Conservation (phyloP, 2,888 invertebrate species). For the Rugalucina vietnamica region DNA sequence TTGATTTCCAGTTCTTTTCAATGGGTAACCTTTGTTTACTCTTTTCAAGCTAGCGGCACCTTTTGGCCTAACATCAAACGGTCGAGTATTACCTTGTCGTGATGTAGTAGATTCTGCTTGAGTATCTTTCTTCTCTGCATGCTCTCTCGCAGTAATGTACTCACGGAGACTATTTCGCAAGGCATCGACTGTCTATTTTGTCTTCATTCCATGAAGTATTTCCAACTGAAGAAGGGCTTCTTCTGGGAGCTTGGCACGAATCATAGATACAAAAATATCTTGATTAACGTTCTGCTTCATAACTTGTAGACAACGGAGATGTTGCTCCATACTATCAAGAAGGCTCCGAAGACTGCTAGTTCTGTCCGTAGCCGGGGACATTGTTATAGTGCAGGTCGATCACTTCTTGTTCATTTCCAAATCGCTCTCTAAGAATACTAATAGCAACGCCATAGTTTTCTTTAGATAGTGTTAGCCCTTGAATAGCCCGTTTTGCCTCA, state of each 20-base stretch:
- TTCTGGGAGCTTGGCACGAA: conserved; percentile 14
- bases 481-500: conserved; percentile 28
- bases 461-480: conserved; percentile 33
- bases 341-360: conserved; percentile 25
- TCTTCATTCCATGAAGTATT: conserved; percentile 20
- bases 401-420: conserved; percentile 36
- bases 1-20: not conserved
- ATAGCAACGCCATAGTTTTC: conserved; percentile 39
- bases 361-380: conserved; percentile 19
- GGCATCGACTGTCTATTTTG: conserved; percentile 20
- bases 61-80: not conserved
- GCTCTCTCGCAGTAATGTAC: not conserved
- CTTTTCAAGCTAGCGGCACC: not conserved
- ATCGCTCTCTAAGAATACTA: conserved; percentile 25
- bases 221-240: conserved; percentile 27
- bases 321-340: conserved; percentile 21
- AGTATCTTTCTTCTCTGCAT: not conserved
- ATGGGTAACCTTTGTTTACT: not conserved
- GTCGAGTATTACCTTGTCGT: not conserved
- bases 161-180: conserved; percentile 16
- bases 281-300: conserved; percentile 21
- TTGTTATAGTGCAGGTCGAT: conserved; percentile 31
- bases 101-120: not conserved
- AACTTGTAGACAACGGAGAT: conserved; percentile 34
- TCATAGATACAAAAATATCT: conserved; percentile 38